These are phyloP conservation scores for Platycnemis pennipes DNA, from an alignment of 2,888 invertebrate species.

Conservation along the genomic window DNA sequence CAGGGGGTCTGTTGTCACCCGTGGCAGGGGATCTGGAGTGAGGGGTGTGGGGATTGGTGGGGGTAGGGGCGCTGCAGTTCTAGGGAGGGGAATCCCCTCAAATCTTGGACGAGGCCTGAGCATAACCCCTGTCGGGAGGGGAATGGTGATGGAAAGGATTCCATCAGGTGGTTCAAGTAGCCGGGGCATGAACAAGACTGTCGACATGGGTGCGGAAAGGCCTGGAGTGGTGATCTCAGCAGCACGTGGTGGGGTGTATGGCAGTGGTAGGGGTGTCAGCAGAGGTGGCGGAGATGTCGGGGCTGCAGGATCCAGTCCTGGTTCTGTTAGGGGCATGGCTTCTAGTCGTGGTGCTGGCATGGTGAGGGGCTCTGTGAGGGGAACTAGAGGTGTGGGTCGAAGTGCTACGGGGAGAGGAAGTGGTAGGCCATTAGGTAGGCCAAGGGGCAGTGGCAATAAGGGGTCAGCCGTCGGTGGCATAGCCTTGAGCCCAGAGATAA, in stretches of 20 bases:
- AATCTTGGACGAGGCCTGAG: constrained; percentile 44
- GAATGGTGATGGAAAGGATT: constrained; percentile 42
- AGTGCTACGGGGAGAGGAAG: constrained; percentile 12
- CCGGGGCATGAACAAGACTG: constrained; percentile 1
- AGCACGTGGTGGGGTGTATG: background rate
- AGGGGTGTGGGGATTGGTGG: constrained; percentile 46
- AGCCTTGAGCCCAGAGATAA: constrained; percentile 29
- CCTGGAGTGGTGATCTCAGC: constrained; percentile 33
- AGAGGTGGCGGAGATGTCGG: background rate
- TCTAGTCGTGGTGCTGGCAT: constrained; percentile 22
- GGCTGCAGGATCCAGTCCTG: background rate
- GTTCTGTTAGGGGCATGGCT: constrained; percentile 9
- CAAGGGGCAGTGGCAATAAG: constrained; percentile 24
- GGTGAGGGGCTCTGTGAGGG: background rate
- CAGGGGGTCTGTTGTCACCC: background rate
- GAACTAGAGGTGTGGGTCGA: constrained; percentile 38
- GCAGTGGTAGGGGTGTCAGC: constrained; percentile 24
- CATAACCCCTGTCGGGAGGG: constrained; percentile 46
- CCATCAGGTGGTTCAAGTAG: background rate
- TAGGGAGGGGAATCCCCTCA: constrained; percentile 34
- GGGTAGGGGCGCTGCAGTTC: constrained; percentile 33
- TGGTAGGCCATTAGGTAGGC: constrained; percentile 1
- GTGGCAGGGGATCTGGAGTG: constrained; percentile 22
- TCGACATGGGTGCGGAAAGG: constrained; percentile 6
- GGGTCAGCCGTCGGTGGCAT: background rate